Conservation (phyloP, 2,888 invertebrate species). For the Trichacis sp. region DNA sequence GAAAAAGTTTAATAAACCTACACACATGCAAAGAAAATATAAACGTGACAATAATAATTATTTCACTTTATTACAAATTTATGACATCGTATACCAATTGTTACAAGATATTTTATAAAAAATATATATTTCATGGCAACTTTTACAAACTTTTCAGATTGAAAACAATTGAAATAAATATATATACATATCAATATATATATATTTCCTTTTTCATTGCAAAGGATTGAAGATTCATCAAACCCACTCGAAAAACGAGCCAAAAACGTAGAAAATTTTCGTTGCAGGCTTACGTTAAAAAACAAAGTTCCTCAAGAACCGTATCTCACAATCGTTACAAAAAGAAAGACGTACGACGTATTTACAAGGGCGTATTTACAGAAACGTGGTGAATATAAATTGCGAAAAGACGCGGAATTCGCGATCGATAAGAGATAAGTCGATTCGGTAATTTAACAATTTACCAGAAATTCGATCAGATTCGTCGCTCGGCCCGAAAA, state of each 20-base stretch:
- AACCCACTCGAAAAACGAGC: no score
- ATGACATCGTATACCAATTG: neutral
- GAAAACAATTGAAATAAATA: slow-evolving; percentile 4
- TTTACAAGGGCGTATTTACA: neutral
- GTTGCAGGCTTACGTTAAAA: no score
- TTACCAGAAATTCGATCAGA: neutral
- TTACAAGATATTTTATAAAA: slow-evolving; percentile 4
- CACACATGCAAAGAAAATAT: no score
- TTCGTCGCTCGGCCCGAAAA: neutral
- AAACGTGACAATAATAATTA: no score
- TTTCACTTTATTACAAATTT: slow-evolving; percentile 2
- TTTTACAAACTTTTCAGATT: slow-evolving; percentile 1
- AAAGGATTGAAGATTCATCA: no score
- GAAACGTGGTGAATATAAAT: neutral
- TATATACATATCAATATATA: neutral
- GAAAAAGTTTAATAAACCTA: no score
- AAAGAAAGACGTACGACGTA: no score
- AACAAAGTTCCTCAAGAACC: no score
- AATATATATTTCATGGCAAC: slow-evolving; percentile 5
- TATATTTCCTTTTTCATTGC: no score
- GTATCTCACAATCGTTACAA: no score
- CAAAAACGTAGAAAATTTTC: no score
- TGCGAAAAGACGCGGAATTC: neutral
- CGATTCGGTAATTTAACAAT: slow-evolving; percentile 9
- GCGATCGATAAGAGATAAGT: neutral